Evolutionary conservation across 2,113 vertebrate species (phyloP), one percentile per base, ranked within the genome.

Genomic region (Oreotragus oreotragus): DNA sequence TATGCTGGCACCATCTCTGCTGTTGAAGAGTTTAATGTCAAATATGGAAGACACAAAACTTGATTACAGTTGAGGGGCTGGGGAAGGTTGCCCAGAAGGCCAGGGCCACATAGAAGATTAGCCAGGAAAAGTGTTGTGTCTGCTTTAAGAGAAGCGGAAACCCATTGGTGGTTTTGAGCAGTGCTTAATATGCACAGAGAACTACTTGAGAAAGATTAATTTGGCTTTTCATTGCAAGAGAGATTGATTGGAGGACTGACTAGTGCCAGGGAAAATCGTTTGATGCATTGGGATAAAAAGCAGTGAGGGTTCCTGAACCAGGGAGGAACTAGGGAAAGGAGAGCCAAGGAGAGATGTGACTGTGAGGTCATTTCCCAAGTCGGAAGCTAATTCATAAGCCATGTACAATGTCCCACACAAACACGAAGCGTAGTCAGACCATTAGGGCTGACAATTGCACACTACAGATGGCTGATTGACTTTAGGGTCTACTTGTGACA

Each of bases 401-500:
- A 33, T 33, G 23, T 76, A 95, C 90, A 96, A 88, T 94, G 91
- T 83, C 51, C 43, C 14, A 43, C 27, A 95, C 33, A 60, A 95
- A 94, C 45, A 90, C 5, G 13, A 94, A 87, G 51, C 58, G 64
- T 60, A 88, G 85, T 58, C 96, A 91, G 77, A 96, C 27, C 66
- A 51, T 91, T 76, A 86, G 55, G 28, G 5, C 11, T 95, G 88
- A 89, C 62, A 73, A 4, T 93, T 95, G 90, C 57, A 53, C 16
- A 19, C 51, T 97, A 39, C 97, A 98, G 97, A 97, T 96, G 97
- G 96, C 81, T 94, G 91, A 95, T 51, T 92, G 90, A 94, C 92
- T 95, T 96, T 57, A 51, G 96, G 90, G 77, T 80, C 90, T 86
- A 45, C 88, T 73, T 86, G 39, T 91, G 88, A 95, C 60, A 91